Conservation (phyloP, 2,113 vertebrate genomes). For the Axis porcinus region DNA sequence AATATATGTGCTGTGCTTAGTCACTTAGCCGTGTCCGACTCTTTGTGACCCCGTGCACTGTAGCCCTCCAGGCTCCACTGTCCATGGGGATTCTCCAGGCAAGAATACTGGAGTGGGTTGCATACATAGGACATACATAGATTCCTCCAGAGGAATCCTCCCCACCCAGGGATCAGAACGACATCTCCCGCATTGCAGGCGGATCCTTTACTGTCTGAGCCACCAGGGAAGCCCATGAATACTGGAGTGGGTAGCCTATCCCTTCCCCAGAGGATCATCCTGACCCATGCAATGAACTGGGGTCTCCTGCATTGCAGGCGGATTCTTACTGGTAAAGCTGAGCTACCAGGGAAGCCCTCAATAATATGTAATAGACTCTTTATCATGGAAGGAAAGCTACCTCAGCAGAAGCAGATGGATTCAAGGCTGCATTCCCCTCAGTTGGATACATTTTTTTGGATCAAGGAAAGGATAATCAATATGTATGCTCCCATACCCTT, state of each 20-base stretch:
- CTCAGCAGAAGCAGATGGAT: background rate
- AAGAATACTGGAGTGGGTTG: background rate
- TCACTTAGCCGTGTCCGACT: background rate
- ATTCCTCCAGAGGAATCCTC: background rate
- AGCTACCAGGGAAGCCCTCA: background rate
- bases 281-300: background rate
- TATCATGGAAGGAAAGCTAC: background rate
- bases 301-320: background rate
- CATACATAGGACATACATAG: background rate
- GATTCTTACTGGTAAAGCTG: background rate
- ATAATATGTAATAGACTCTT: background rate
- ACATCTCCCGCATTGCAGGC: background rate
- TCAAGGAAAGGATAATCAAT: background rate
- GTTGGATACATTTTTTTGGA: background rate
- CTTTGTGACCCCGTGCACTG: accelerated
- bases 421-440: background rate
- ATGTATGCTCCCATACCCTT: accelerated
- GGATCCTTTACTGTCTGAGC: background rate
- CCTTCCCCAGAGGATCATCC: background rate
- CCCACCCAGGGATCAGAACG: background rate
- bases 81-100: background rate
- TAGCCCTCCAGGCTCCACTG: background rate
- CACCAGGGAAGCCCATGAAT: background rate
- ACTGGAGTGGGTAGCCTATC: background rate
- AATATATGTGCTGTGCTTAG: background rate